Evolutionary conservation across 2,888 invertebrate species (phyloP).

Genomic region (Latrodectus elegans): DNA sequence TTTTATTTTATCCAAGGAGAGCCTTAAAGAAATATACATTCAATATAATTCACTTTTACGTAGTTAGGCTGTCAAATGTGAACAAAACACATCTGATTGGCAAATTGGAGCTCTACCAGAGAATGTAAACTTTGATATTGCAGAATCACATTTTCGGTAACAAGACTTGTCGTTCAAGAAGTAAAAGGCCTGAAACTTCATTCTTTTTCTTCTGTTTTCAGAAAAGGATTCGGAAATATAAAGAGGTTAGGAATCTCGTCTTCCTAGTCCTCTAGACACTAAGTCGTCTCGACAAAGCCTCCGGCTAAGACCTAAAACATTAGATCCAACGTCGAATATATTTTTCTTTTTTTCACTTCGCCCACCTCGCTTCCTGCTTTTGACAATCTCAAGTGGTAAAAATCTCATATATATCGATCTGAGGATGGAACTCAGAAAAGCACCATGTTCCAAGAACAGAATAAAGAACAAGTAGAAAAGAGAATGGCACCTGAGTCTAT

Average conservation of each 20-base stretch:
- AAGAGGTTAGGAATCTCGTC: conserved; percentile 49
- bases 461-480: conserved; percentile 15
- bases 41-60: too few relatives aligned
- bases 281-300: conserved; percentile 61
- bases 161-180: conserved; percentile 29
- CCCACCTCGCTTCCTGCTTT: conserved; percentile 41
- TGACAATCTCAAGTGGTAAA: conserved; percentile 53
- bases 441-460: not conserved
- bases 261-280: conserved; percentile 28
- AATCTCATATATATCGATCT: conserved; percentile 57
- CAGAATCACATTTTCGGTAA: conserved; percentile 48
- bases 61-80: too few relatives aligned
- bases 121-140: not conserved
- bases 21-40: too few relatives aligned
- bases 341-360: conserved; percentile 34
- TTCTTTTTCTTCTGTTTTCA: conserved; percentile 16
- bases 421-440: conserved; percentile 7
- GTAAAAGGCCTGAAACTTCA: conserved; percentile 8
- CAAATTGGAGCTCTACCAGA: too few relatives aligned
- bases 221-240: conserved; percentile 46
- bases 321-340: conserved; percentile 28
- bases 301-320: conserved; percentile 50
- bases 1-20: too few relatives aligned
- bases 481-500: conserved; percentile 27
- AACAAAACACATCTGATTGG: too few relatives aligned